These are phyloP conservation scores for Leptogaster cylindrica DNA, from an alignment of 2,888 invertebrate genomes.

Conservation along the genomic window DNA sequence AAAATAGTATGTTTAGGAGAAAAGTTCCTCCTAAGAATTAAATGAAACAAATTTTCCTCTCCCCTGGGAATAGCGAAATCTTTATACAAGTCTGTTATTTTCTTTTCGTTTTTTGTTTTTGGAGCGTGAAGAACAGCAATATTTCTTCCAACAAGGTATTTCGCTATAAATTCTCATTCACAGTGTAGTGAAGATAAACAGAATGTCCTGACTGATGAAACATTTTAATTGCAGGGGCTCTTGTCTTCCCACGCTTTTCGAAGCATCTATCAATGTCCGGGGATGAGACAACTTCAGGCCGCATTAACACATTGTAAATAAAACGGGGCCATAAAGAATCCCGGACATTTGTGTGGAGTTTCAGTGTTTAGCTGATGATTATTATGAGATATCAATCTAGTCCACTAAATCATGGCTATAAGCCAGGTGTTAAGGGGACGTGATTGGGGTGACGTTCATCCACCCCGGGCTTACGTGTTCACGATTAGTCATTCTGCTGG, in stretches of 20 bases:
- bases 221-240: conserved; percentile 37
- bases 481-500: conserved; percentile 20
- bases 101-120: neutral
- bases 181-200: conserved; percentile 28
- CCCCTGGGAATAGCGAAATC: conserved; percentile 28
- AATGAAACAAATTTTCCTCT: conserved; percentile 30
- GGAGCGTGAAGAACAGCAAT: neutral
- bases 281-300: conserved; percentile 14
- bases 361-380: conserved; percentile 19
- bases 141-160: conserved; percentile 16
- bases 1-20: neutral
- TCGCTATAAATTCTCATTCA: conserved; percentile 25
- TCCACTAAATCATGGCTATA: conserved; percentile 16
- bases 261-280: conserved; percentile 38
- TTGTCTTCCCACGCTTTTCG: conserved; percentile 30
- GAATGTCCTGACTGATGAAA: conserved; percentile 33
- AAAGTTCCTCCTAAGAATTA: conserved; percentile 7
- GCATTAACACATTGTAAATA: conserved; percentile 40
- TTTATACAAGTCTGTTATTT: conserved; percentile 18
- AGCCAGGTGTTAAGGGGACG: neutral
- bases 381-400: conserved; percentile 32
- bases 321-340: conserved; percentile 28
- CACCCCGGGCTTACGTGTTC: conserved; percentile 8
- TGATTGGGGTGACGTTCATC: conserved; percentile 1
- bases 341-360: conserved; percentile 25